Evolutionary conservation across 1,140 invertebrate genomes (phyloP).

Genomic region (Eupristina koningsbergeri): DNA sequence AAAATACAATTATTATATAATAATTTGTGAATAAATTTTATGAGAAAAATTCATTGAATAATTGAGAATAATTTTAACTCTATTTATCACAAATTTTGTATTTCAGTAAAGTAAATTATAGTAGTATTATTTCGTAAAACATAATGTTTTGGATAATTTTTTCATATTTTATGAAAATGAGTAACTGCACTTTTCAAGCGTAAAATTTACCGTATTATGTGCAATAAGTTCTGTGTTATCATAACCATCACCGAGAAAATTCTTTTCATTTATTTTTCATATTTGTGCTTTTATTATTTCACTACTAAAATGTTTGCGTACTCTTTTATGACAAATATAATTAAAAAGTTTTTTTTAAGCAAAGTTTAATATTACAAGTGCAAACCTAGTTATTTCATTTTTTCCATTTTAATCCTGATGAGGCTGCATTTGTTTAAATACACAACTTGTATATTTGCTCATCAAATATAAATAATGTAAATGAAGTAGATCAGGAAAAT

Average conservation of each 20-base stretch:
- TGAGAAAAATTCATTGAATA: too few species aligned
- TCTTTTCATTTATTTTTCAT: neutral
- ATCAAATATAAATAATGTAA: too few species aligned
- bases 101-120: neutral
- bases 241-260: neutral
- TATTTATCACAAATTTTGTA: too few species aligned
- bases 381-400: too few species aligned
- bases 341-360: neutral
- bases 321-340: neutral
- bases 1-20: too few species aligned
- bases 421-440: too few species aligned
- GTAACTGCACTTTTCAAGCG: neutral
- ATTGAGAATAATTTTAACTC: too few species aligned
- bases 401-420: too few species aligned
- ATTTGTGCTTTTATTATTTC: neutral
- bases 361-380: neutral
- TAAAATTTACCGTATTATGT: neutral
- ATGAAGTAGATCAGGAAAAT: too few species aligned
- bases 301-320: neutral
- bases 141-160: neutral
- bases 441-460: too few species aligned
- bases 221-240: neutral
- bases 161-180: too few species aligned
- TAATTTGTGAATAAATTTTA: too few species aligned
- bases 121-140: neutral